Conservation (phyloP, 1,140 invertebrate genomes). For the Drosophila lacteicornis region DNA sequence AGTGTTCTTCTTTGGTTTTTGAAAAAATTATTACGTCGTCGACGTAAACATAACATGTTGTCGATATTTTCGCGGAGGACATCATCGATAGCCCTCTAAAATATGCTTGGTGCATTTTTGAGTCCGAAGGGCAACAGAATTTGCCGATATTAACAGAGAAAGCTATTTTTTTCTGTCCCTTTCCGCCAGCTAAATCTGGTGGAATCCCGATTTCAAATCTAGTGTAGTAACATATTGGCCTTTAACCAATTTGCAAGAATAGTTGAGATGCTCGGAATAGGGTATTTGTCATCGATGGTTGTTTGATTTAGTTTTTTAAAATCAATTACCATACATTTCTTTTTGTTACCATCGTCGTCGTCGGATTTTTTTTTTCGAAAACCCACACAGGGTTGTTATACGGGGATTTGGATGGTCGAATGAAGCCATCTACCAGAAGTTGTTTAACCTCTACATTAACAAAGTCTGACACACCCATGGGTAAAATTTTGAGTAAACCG, state of each 20-base stretch:
- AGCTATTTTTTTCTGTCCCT: too few species aligned
- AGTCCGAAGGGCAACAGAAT: conserved; percentile 5
- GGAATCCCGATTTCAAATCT: too few species aligned
- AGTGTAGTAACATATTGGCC: conserved; percentile 1
- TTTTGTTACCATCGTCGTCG: not conserved
- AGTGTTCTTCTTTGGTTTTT: too few species aligned
- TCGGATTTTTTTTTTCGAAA: conserved; percentile 3
- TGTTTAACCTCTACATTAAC: not conserved
- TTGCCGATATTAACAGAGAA: not conserved
- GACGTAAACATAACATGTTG: conserved; percentile 8
- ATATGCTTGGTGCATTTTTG: conserved; percentile 12
- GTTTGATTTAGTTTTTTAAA: too few species aligned
- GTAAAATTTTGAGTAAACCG: too few species aligned
- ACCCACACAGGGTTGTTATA: conserved; percentile 5
- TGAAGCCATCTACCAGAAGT: conserved; percentile 1
- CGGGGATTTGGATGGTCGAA: not conserved
- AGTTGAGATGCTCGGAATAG: conserved; percentile 8
- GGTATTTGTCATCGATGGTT: conserved; percentile 9
- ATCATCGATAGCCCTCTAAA: conserved; percentile 21
- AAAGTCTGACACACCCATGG: too few species aligned
- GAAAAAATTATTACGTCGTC: conserved; percentile 7
- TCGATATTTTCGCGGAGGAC: conserved; percentile 1
- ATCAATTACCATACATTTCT: conserved; percentile 1
- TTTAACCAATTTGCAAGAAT: conserved; percentile 5
- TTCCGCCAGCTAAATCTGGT: too few species aligned